Base-by-base conservation (phyloP, 2,797 vertebrate species). In the Tapera naevia region DNA sequence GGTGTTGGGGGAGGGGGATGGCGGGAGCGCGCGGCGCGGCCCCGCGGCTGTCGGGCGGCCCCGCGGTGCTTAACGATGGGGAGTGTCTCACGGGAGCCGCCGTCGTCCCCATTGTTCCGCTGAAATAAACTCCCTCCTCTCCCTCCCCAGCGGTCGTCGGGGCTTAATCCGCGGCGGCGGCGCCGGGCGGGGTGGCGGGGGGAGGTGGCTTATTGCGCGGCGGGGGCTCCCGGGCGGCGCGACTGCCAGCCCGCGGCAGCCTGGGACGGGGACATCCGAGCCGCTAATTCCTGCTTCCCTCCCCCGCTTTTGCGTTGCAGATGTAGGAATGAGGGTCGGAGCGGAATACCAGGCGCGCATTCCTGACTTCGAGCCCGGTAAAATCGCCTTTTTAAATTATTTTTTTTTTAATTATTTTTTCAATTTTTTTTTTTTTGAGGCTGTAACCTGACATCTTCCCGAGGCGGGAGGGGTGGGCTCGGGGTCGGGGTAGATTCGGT, bases 271-370 rank as follows among this genome's bases (percentile, higher is more conserved):
- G 67, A 66, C 71, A 9, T 51, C 80, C 85, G 30, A 71, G 76
- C 48, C 85, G 67, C 41, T 91, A 95, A 95, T 93, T 88, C 88
- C 91, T 92, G 72, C 62, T 13, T 46, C 43, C 71, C 28, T 18
- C 60, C 10, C 73, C 48, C 24, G 48, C 64, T 84, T 95, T 97
- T 96, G 89, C 96, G 88, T 97, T 98, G 97, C 94, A 99, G 99
- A 99, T 99, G 99, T 99, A 80, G 99, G 99, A 88, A 99, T 99
- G 99, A 98, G 99, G 96, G 99, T 99, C 91, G 99, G 99, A 96
- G 98, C 98, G 9, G 99, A 99, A 92, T 99, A 98, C 79, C 99
- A 99, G 97, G 99, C 99, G 83, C 98, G 97, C 96, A 99, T 99
- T 85, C 99, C 99, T 10, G 99, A 99, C 82, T 99, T 98, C 91